phyloP scores from a whole-genome alignment of 2,113 vertebrate genomes.

The Tiliqua scincoides region DNA sequence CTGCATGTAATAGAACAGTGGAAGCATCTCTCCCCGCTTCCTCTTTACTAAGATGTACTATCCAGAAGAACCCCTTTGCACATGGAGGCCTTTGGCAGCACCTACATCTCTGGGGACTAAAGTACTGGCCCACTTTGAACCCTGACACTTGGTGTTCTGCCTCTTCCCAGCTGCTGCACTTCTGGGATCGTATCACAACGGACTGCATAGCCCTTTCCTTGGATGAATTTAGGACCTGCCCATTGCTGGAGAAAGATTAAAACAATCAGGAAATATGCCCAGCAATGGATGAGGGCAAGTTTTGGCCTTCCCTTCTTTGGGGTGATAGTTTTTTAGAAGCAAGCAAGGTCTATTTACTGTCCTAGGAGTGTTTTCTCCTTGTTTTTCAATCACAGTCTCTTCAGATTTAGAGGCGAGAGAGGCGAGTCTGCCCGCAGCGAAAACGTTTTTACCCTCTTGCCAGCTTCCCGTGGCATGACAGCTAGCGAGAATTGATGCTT shows the following conservation, averaged over 20 bases:
- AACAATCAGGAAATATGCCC: neutral
- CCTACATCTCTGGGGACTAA: too few species aligned
- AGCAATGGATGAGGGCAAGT: neutral
- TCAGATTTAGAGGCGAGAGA: neutral
- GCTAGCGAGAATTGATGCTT: neutral
- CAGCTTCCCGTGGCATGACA: neutral
- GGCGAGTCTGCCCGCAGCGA: neutral
- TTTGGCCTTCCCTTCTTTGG: too few species aligned
- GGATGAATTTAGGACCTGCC: neutral
- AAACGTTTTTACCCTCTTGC: neutral
- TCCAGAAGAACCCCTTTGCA: neutral
- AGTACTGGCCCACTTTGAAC: too few species aligned
- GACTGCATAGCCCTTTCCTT: neutral
- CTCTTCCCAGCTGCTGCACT: neutral
- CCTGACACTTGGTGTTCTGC: neutral
- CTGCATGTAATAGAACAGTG: too few species aligned
- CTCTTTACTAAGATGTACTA: too few species aligned
- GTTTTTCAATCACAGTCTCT: neutral
- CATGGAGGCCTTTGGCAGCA: too few species aligned
- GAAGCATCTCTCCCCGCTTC: too few species aligned
- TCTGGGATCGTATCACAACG: neutral
- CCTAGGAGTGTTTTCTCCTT: neutral
- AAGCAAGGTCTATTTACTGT: neutral
- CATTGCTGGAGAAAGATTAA: neutral
- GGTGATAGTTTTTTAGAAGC: neutral